phyloP scores from a whole-genome alignment of 2,888 invertebrate genomes.

The Athrips mouffetella region DNA sequence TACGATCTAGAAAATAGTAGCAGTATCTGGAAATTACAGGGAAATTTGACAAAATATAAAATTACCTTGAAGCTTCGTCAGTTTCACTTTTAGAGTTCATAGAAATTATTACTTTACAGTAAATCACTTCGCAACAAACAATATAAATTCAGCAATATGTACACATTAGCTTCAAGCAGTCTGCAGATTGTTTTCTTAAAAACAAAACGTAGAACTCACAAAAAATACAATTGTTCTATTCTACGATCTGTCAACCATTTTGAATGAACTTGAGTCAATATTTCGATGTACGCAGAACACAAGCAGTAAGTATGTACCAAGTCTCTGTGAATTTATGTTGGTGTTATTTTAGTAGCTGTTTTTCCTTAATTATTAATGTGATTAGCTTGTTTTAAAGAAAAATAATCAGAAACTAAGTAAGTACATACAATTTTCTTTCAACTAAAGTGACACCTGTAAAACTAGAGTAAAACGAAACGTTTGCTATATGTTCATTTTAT shows the following conservation, averaged over 20 bases:
- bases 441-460: too few relatives aligned
- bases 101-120: constrained; percentile 62
- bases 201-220: constrained; percentile 52
- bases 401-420: too few relatives aligned
- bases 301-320: too few relatives aligned
- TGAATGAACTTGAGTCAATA: constrained; percentile 41
- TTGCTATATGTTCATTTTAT: too few relatives aligned
- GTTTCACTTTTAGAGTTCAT: constrained; percentile 77
- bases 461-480: too few relatives aligned
- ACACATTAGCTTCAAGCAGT: constrained; percentile 40
- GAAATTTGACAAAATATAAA: constrained; percentile 22
- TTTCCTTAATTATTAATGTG: too few relatives aligned
- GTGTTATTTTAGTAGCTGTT: too few relatives aligned
- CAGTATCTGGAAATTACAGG: constrained; percentile 10
- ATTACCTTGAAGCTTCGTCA: constrained; percentile 79
- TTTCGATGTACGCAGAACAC: constrained; percentile 10
- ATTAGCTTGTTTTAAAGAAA: too few relatives aligned
- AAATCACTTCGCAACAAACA: constrained; percentile 45
- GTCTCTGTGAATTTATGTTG: too few relatives aligned
- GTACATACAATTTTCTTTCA: too few relatives aligned
- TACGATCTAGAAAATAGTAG: not conserved
- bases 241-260: constrained; percentile 63
- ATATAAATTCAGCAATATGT: constrained; percentile 47
- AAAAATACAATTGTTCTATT: constrained; percentile 55
- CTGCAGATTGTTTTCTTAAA: constrained; percentile 38